phyloP scores from a whole-genome alignment of 2,113 vertebrate genomes.

The Microtus oregoni region DNA sequence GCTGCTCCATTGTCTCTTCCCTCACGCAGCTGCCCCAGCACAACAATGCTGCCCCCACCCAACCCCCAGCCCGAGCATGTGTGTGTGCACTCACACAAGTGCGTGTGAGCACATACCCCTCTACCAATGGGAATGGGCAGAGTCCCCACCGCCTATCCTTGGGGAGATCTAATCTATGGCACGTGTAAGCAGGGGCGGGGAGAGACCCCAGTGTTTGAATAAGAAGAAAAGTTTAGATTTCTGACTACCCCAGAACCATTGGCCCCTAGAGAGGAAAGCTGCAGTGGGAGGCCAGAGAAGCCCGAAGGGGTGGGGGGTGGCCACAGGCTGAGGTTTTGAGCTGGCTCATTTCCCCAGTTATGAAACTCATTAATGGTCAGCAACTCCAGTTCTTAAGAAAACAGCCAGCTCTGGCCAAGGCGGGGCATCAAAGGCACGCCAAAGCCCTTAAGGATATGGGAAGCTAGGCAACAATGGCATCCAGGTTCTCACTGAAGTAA shows the following conservation, averaged over 20 bases:
- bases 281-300: slow-evolving; percentile 51
- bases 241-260: slow-evolving; percentile 15
- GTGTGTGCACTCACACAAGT: background rate
- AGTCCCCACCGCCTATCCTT: slow-evolving; percentile 88
- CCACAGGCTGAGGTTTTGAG: slow-evolving; percentile 74
- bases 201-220: slow-evolving; percentile 70
- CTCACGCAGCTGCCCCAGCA: slow-evolving; percentile 96
- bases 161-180: slow-evolving; percentile 95
- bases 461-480: background rate
- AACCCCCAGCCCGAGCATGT: slow-evolving; percentile 50
- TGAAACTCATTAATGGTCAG: slow-evolving; percentile 86
- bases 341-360: slow-evolving; percentile 84
- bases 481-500: background rate
- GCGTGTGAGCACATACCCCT: slow-evolving; percentile 55
- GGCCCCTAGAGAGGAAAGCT: slow-evolving; percentile 35
- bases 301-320: slow-evolving; percentile 63
- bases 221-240: slow-evolving; percentile 77
- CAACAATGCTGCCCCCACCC: slow-evolving; percentile 86
- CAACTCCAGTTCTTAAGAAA: slow-evolving; percentile 84
- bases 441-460: background rate
- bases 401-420: slow-evolving; percentile 81
- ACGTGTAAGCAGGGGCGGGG: slow-evolving; percentile 87
- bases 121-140: slow-evolving; percentile 91
- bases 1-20: slow-evolving; percentile 99
- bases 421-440: slow-evolving; percentile 53